These are phyloP conservation scores for Meteorus colon DNA, from an alignment of 2,888 invertebrate genomes.

Conservation along the genomic window DNA sequence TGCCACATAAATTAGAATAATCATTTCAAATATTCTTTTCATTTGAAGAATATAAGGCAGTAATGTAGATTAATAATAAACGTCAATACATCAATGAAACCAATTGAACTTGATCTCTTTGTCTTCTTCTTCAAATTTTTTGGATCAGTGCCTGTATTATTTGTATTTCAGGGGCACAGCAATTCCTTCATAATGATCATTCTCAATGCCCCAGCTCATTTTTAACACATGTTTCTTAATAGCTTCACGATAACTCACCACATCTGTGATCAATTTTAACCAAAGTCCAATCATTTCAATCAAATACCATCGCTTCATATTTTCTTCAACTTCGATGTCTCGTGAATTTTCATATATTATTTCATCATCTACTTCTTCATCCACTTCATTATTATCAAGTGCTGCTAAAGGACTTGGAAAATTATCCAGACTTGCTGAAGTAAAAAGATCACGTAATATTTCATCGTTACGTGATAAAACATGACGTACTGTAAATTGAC, in stretches of 20 bases:
- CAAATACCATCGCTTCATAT: constrained; percentile 56
- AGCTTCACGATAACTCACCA: constrained; percentile 52
- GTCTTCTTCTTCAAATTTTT: neutral
- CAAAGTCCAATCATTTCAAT: constrained; percentile 55
- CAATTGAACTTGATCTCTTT: neutral
- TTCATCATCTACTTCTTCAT: constrained; percentile 37
- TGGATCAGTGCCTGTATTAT: constrained; percentile 49
- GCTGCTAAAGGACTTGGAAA: constrained; percentile 52
- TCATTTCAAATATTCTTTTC: constrained; percentile 14
- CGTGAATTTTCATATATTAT: constrained; percentile 31
- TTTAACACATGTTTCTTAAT: constrained; percentile 51
- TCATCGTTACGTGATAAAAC: constrained; percentile 50
- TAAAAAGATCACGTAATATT: constrained; percentile 47
- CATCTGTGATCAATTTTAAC: constrained; percentile 52
- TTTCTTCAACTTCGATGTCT: constrained; percentile 47
- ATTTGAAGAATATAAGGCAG: constrained; percentile 20
- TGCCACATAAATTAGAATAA: neutral
- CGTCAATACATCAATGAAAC: neutral
- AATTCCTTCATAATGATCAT: constrained; percentile 54
- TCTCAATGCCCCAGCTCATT: constrained; percentile 53
- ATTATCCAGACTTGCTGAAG: constrained; percentile 49
- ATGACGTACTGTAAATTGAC: constrained; percentile 49
- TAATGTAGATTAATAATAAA: constrained; percentile 15
- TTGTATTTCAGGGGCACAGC: constrained; percentile 55
- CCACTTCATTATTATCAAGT: constrained; percentile 30